phyloP scores from a whole-genome alignment of 1,140 invertebrate genomes.

The Panulirus ornatus region DNA sequence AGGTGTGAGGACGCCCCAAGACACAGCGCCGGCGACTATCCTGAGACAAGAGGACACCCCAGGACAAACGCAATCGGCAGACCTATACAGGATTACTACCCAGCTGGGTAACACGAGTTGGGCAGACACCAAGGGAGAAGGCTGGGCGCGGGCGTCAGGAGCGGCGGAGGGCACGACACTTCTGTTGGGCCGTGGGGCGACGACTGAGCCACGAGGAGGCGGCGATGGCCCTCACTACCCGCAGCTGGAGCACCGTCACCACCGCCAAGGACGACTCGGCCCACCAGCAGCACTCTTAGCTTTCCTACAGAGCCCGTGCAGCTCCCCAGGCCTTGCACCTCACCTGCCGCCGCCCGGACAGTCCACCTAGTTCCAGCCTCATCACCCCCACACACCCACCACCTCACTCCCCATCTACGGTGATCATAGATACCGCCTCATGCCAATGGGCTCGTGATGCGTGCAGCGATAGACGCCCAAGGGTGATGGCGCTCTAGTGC shows the following conservation, averaged over 20 bases:
- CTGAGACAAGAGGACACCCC: not conserved
- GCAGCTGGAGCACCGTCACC: not conserved
- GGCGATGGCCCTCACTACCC: not conserved
- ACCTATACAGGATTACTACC: not conserved
- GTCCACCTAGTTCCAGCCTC: too few relatives aligned
- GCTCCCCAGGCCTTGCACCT: too few relatives aligned
- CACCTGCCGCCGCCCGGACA: too few relatives aligned
- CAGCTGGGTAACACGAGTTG: not conserved
- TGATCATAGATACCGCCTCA: too few relatives aligned
- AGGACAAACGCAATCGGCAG: not conserved
- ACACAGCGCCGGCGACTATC: not conserved
- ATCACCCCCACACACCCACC: too few relatives aligned
- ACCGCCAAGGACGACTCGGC: not conserved
- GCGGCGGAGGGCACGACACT: not conserved
- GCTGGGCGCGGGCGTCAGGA: not conserved
- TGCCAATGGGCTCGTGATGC: too few relatives aligned
- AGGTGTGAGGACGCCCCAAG: not conserved
- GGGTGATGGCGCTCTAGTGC: too few relatives aligned
- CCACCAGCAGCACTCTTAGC: too few relatives aligned
- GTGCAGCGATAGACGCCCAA: too few relatives aligned
- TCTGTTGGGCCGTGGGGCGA: not conserved
- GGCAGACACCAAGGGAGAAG: not conserved
- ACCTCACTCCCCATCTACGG: too few relatives aligned
- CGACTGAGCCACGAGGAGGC: slow-evolving; percentile 2
- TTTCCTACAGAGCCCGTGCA: too few relatives aligned